These are phyloP conservation scores for Ceratina australensis DNA, from an alignment of 1,140 invertebrate species.

Conservation along the genomic window DNA sequence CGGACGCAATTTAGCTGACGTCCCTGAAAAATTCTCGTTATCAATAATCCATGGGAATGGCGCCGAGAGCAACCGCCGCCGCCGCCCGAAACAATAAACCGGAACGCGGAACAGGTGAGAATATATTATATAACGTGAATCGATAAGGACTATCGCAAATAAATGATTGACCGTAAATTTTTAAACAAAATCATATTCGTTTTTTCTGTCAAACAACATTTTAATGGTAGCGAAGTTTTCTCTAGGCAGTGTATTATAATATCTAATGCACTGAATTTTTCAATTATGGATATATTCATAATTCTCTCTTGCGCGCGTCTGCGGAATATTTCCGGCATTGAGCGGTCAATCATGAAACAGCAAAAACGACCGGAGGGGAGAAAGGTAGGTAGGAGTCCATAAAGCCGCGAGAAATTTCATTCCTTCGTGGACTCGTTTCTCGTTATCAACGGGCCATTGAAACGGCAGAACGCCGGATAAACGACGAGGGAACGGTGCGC, in stretches of 20 bases:
- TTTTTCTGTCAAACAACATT: no score
- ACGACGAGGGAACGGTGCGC: neutral
- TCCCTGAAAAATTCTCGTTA: neutral
- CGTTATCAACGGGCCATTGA: neutral
- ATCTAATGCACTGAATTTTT: no score
- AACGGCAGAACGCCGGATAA: neutral
- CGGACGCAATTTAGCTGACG: neutral
- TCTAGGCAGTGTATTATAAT: no score
- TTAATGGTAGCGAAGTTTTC: no score
- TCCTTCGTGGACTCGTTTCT: neutral
- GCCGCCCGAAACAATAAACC: neutral
- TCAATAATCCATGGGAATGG: neutral
- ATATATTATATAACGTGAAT: neutral
- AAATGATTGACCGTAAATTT: no score
- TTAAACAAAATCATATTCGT: no score
- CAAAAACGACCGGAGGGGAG: no score
- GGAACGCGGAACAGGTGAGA: neutral
- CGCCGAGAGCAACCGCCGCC: no score
- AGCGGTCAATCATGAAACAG: no score
- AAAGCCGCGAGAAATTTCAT: slow-evolving; percentile 17
- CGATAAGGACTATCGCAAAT: neutral
- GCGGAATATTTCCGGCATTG: no score
- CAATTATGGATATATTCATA: no score
- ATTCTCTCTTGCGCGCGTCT: no score
- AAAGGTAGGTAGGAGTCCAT: neutral